Evolutionary conservation across 2,113 vertebrate species (phyloP), one percentile per base, ranked within the genome.

Genomic region (Hypomesus transpacificus): DNA sequence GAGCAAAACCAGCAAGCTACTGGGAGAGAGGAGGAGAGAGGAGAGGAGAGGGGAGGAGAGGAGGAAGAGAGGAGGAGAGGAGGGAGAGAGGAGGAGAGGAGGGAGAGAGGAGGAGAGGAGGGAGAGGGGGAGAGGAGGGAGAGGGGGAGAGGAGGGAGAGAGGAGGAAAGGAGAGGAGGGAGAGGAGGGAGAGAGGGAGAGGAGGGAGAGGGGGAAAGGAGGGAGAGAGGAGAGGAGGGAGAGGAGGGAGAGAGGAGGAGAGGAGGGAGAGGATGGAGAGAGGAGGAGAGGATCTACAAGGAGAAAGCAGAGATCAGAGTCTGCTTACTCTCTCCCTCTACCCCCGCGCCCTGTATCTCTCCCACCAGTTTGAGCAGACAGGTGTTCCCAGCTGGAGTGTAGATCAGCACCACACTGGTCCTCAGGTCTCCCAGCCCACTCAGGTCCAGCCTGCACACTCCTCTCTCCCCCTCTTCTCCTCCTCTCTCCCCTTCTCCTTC

Each of bases 361-460:
- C 81, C 81, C 75, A 85, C 81, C 84, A 85, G 53, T 79, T 50
- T 57, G 56, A 81, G 81, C 56, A 85, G 72, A 75, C 76, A 83
- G 68, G 81, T 79, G 65, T 74, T 83, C 39, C 84, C 79, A 65
- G 74, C 81, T 73, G 84, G 76, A 57, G 70, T 31, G 54, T 77
- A 81, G 67, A 85, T 70, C 75, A 83, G 74, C 74, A 83, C 74
- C 58, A 85, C 74, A 68, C 76, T 79, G 69, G 80, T 76, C 31
- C 50, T 79, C 51, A 81, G 61, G 13, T 63, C 61, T 17, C 17
- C 53, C 3, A 56, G 61, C 17, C 6, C 61, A 26, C 28, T 26
- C 53, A 56, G 61, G 61, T 34, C 61, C 61, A 28, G 22, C 61
- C 28, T 18, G 61, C 26, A 9, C 3, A 18, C 22, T 21, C 26